These are phyloP conservation scores for Drosophila paracracens DNA, from an alignment of 2,888 invertebrate species.

Conservation along the genomic window DNA sequence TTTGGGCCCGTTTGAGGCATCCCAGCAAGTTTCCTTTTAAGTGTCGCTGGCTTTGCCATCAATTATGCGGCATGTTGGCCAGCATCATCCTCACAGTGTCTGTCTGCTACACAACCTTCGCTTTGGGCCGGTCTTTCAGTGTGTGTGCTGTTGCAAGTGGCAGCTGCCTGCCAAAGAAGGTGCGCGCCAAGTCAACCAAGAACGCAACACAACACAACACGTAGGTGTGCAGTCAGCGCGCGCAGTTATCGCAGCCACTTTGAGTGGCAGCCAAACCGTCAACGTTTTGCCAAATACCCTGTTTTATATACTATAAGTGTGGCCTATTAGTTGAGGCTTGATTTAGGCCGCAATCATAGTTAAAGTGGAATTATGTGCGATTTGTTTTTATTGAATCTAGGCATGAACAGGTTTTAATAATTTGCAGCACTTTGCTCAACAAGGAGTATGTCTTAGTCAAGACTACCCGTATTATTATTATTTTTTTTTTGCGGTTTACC, in stretches of 20 bases:
- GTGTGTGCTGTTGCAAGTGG: slow-evolving; percentile 51
- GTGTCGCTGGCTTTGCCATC: slow-evolving; percentile 74
- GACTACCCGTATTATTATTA: neutral
- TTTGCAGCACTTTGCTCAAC: neutral
- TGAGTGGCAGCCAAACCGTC: slow-evolving; percentile 51
- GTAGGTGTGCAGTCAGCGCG: slow-evolving; percentile 54
- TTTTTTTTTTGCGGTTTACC: slow-evolving; percentile 42
- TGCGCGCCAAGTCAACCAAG: slow-evolving; percentile 35
- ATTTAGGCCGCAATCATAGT: too few relatives aligned
- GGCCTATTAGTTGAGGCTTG: neutral
- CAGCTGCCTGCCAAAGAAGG: slow-evolving; percentile 66
- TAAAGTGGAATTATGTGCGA: neutral
- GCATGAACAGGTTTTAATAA: neutral
- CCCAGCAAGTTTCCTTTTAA: slow-evolving; percentile 78
- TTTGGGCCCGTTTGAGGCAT: slow-evolving; percentile 70
- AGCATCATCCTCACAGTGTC: slow-evolving; percentile 32
- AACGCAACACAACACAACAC: slow-evolving; percentile 26
- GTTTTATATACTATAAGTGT: rapidly evolving
- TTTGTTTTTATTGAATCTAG: too few relatives aligned
- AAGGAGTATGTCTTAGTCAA: slow-evolving; percentile 15
- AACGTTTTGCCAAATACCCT: slow-evolving; percentile 35
- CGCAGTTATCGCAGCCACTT: slow-evolving; percentile 22
- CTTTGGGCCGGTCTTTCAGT: neutral
- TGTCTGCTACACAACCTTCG: slow-evolving; percentile 32
- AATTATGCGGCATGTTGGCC: slow-evolving; percentile 78